Percentiles rank a stretch among this genome's conserved stretches.
phyloP scores from a whole-genome alignment of 2,888 invertebrate species.

The Pherbina coryleti region DNA sequence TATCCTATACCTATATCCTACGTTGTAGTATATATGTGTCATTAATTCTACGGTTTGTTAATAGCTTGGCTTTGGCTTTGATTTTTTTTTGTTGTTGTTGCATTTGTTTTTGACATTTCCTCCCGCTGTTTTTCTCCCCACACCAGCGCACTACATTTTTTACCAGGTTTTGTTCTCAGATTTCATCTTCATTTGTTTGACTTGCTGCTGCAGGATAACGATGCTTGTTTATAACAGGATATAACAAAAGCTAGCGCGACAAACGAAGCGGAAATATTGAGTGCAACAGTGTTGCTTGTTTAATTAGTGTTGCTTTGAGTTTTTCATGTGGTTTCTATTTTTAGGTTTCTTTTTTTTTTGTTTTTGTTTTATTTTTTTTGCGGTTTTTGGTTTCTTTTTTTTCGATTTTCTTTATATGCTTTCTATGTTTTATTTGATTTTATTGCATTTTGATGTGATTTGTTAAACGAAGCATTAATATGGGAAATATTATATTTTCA shows the following conservation, averaged over 20 bases:
- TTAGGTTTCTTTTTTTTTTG: not conserved
- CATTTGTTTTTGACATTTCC: not conserved
- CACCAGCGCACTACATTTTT: slow-evolving; percentile 7
- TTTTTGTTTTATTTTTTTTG: slow-evolving; percentile 1
- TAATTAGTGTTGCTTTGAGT: slow-evolving; percentile 30
- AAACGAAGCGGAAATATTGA: slow-evolving; percentile 25
- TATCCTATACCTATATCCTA: not conserved
- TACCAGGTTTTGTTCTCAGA: slow-evolving; percentile 1
- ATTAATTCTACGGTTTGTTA: not conserved
- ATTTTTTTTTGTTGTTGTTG: not conserved
- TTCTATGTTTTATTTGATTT: not conserved
- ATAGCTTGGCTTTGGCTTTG: not conserved
- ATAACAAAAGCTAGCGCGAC: slow-evolving; percentile 4
- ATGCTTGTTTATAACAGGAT: not conserved
- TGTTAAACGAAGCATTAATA: slow-evolving; percentile 17
- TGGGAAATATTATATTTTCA: slow-evolving; percentile 2
- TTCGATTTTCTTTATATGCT: not conserved
- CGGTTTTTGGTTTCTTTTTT: not conserved
- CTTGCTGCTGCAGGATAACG: slow-evolving; percentile 18
- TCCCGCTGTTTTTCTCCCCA: not conserved
- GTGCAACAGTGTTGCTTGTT: slow-evolving; percentile 29
- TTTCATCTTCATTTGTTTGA: slow-evolving; percentile 10
- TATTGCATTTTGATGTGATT: not conserved
- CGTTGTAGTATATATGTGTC: not conserved
- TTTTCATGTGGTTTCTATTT: not conserved